These are phyloP conservation scores for Rhodeus uyekii DNA, from an alignment of 2,797 vertebrate species.

Conservation along the genomic window DNA sequence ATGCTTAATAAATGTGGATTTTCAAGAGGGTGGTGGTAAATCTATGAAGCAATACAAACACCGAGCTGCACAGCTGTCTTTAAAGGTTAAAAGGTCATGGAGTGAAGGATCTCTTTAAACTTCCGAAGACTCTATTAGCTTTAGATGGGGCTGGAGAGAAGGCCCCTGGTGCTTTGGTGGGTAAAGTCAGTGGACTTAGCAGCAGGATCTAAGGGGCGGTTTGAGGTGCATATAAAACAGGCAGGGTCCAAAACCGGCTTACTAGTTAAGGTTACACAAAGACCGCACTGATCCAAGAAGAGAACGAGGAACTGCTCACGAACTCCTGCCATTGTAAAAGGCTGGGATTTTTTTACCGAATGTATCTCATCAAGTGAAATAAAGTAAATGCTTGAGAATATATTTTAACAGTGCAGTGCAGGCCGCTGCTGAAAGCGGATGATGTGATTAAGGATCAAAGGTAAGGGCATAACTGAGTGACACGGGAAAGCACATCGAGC, in stretches of 20 bases:
- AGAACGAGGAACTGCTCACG: slow-evolving; percentile 34
- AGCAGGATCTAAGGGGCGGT: slow-evolving; percentile 65
- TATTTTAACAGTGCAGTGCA: slow-evolving; percentile 30
- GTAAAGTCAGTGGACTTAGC: slow-evolving; percentile 77
- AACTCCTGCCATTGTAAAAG: slow-evolving; percentile 23
- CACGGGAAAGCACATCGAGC: slow-evolving; percentile 30
- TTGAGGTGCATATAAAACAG: slow-evolving; percentile 75
- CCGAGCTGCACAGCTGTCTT: slow-evolving; percentile 66
- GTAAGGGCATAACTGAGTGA: slow-evolving; percentile 35
- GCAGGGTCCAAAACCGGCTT: slow-evolving; percentile 45
- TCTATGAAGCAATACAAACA: slow-evolving; percentile 67
- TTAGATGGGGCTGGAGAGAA: slow-evolving; percentile 65
- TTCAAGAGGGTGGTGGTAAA: slow-evolving; percentile 20
- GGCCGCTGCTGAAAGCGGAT: neutral
- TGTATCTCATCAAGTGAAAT: slow-evolving; percentile 44
- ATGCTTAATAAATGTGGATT: slow-evolving; percentile 45
- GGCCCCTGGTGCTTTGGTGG: slow-evolving; percentile 67
- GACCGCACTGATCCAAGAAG: slow-evolving; percentile 39
- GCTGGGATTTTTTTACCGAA: slow-evolving; percentile 37
- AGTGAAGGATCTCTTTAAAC: slow-evolving; percentile 71
- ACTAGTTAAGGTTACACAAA: slow-evolving; percentile 48
- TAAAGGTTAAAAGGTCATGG: slow-evolving; percentile 72
- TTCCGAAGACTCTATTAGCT: slow-evolving; percentile 79
- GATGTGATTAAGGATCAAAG: slow-evolving; percentile 52
- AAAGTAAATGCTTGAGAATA: slow-evolving; percentile 43